Evolutionary conservation across 2,113 vertebrate species (phyloP).

Genomic region (Aythya baeri): DNA sequence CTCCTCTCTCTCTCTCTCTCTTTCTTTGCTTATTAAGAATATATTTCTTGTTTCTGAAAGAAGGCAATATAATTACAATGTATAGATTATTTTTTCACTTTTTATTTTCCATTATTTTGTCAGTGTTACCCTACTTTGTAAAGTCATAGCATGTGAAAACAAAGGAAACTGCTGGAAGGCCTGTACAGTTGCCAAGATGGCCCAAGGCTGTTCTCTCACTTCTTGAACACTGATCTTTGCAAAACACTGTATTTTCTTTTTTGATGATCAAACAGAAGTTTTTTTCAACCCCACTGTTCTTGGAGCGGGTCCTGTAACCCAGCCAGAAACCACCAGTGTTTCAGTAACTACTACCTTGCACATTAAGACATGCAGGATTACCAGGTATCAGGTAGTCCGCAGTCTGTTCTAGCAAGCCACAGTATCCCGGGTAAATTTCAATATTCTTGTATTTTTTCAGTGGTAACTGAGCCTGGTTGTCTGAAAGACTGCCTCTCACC

Average conservation of each 20-base stretch:
- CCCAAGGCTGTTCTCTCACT: background rate
- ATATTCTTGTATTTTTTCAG: background rate
- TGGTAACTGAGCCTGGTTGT: background rate
- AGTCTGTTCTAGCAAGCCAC: background rate
- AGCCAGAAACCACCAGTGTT: background rate
- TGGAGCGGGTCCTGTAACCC: background rate
- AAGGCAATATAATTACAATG: background rate
- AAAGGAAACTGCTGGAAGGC: background rate
- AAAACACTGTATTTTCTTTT: background rate
- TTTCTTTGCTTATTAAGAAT: background rate
- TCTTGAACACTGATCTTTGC: background rate
- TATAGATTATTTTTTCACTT: background rate
- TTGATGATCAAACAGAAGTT: background rate
- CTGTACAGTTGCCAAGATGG: background rate
- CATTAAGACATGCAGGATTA: background rate
- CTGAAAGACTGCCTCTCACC: slow-evolving; percentile 12
- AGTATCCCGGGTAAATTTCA: background rate
- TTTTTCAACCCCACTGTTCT: background rate
- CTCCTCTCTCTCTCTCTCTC: background rate
- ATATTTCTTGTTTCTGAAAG: background rate
- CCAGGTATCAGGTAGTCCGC: background rate
- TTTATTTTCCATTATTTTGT: background rate
- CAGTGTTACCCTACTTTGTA: background rate
- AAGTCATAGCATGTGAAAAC: background rate
- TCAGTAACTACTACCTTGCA: background rate